phyloP scores from a whole-genome alignment of 2,113 vertebrate genomes.

The Phalacrocorax pelagicus region DNA sequence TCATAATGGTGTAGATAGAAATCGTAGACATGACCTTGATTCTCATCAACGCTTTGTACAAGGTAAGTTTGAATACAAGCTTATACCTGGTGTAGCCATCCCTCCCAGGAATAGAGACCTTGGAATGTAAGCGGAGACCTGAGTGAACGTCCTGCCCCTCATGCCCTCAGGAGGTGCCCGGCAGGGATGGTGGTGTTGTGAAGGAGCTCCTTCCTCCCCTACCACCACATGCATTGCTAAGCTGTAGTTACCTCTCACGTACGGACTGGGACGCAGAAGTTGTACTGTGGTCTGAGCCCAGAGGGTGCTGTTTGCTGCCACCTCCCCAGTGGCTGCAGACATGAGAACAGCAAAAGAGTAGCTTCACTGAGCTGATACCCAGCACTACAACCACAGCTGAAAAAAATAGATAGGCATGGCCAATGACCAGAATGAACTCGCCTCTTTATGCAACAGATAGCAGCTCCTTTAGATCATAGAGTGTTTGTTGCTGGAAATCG shows the following conservation, averaged over 20 bases:
- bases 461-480: not conserved
- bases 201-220: not conserved
- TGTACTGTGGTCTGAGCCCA: not conserved
- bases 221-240: not conserved
- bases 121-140: not conserved
- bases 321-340: not conserved
- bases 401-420: not conserved
- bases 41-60: not conserved
- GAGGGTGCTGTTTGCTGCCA: not conserved
- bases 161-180: not conserved
- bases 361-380: not conserved
- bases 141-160: fast-evolving
- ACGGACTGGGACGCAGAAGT: not conserved
- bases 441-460: not conserved
- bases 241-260: not conserved
- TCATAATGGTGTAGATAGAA: not conserved
- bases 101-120: not conserved
- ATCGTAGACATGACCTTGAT: not conserved
- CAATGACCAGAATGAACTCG: not conserved
- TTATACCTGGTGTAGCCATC: not conserved
- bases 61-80: not conserved
- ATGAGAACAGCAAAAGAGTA: not conserved
- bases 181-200: not conserved
- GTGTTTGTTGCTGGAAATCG: not conserved
- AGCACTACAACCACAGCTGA: fast-evolving